phyloP scores from a whole-genome alignment of 2,113 vertebrate species.

The Lepisosteus oculatus region DNA sequence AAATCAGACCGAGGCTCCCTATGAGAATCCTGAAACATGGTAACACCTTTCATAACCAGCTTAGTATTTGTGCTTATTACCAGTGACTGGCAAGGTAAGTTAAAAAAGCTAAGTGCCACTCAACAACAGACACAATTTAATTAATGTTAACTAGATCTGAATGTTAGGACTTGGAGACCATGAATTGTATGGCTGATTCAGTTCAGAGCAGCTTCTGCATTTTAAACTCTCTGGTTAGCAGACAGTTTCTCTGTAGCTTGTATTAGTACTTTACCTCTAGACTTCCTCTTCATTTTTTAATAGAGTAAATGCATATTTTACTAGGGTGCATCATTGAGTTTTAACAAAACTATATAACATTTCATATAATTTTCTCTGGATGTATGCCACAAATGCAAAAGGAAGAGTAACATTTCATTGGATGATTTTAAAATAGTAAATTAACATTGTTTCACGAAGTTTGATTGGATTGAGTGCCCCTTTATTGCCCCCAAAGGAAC shows the following conservation, averaged over 20 bases:
- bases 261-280: too few relatives aligned
- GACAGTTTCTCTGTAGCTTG: too few relatives aligned
- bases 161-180: slow-evolving; percentile 35
- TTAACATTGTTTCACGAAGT: too few relatives aligned
- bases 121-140: slow-evolving; percentile 56
- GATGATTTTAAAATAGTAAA: too few relatives aligned
- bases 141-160: slow-evolving; percentile 60
- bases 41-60: slow-evolving; percentile 56
- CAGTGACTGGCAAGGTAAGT: slow-evolving; percentile 57
- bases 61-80: slow-evolving; percentile 56
- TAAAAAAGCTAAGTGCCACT: slow-evolving; percentile 42
- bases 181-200: slow-evolving; percentile 42
- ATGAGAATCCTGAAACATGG: slow-evolving; percentile 35
- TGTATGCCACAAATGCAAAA: slow-evolving; percentile 33
- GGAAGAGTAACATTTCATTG: neutral
- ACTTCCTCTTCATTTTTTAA: too few relatives aligned
- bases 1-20: slow-evolving; percentile 24
- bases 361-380: slow-evolving; percentile 34
- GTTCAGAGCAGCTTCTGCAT: slow-evolving; percentile 3
- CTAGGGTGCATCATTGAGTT: too few relatives aligned
- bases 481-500: too few relatives aligned
- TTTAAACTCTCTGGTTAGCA: too few relatives aligned
- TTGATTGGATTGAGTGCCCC: too few relatives aligned
- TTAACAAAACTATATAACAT: too few relatives aligned
- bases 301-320: too few relatives aligned